Base-by-base conservation (phyloP, 1,140 invertebrate genomes). In the Drosophila sechellia region DNA sequence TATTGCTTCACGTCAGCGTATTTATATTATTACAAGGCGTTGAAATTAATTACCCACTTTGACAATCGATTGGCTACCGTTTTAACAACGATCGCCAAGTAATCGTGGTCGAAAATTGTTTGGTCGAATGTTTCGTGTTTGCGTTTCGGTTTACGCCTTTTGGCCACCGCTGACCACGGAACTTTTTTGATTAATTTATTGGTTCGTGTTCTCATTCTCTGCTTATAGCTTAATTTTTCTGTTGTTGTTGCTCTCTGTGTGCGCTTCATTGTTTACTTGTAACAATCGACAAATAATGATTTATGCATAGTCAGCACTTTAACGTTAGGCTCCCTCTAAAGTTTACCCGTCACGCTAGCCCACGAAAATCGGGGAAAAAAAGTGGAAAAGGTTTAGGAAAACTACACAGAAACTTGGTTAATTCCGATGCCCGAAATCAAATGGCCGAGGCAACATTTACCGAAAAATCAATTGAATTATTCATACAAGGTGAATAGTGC, bases 11-110 rank as follows among this genome's bases (percentile, higher is more conserved):
- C 68, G 69, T 72, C 69, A 72, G 55, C 69, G 48, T 60, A 60
- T 72, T 72, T 72, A 72, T 72, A 60, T 72, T 72, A 56, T 72
- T 72, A 72, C 69, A 72, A 72, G 69, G 69, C 68, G 69, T 72
- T 72, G 69, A 72, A 72, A 72, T 71, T 72, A 72, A 72, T 72
- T 72, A 72, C 46, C 69, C 65, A 71, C 43, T 59, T 59, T 71
- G 53, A 58, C 53, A 58, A 58, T 49, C 6, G 17, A 37, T 45
- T 22, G 15, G 15, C 60, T 27, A 10, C 15, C 11, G 6, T 10
- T 46, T 35, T 56, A 27, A 11, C 22, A 25, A 12, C 37, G 20
- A 50, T 60, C 49, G 15, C 17, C 25, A 10, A 20, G 15, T 34
- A 57, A 45, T 43, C 54, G 25, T 42, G 22, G 39, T 13, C 10